A percentile compares a stretch with the other conserved stretches of the same genome.
These are phyloP conservation scores for Antheraea assamensis DNA, from an alignment of 2,888 invertebrate genomes.

Conservation along the genomic window DNA sequence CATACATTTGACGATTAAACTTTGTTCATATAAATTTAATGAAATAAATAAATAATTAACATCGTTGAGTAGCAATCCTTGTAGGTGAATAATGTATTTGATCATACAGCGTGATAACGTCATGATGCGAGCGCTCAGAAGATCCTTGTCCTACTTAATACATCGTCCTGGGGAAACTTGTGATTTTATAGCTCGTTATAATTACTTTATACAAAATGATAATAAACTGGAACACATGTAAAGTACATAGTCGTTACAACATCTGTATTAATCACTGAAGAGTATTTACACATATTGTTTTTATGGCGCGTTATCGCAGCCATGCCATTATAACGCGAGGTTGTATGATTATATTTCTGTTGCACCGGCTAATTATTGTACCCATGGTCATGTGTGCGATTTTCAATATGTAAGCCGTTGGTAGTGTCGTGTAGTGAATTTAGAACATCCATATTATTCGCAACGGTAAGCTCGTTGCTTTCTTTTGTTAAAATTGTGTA, in stretches of 20 bases:
- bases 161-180: slow-evolving; percentile 12
- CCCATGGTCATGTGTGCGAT: slow-evolving; percentile 46
- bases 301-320: slow-evolving; percentile 40
- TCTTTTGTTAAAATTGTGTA: background rate
- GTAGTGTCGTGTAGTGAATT: background rate
- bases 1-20: no score
- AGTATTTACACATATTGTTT: slow-evolving; percentile 33
- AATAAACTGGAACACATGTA: slow-evolving; percentile 13
- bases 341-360: slow-evolving; percentile 48
- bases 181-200: slow-evolving; percentile 10
- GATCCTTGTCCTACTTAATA: slow-evolving; percentile 11
- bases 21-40: background rate
- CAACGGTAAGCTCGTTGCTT: background rate
- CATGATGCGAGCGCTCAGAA: background rate
- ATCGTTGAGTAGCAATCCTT: slow-evolving; percentile 5
- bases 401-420: background rate
- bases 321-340: slow-evolving; percentile 48
- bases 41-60: background rate
- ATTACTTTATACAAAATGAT: slow-evolving; percentile 10
- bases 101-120: background rate
- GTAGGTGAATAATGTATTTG: slow-evolving; percentile 1
- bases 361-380: slow-evolving; percentile 35
- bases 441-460: background rate
- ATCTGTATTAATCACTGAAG: slow-evolving; percentile 30
- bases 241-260: slow-evolving; percentile 9